Conservation (phyloP, 2,113 vertebrate genomes). For the Rhinolophus ferrumequinum region DNA sequence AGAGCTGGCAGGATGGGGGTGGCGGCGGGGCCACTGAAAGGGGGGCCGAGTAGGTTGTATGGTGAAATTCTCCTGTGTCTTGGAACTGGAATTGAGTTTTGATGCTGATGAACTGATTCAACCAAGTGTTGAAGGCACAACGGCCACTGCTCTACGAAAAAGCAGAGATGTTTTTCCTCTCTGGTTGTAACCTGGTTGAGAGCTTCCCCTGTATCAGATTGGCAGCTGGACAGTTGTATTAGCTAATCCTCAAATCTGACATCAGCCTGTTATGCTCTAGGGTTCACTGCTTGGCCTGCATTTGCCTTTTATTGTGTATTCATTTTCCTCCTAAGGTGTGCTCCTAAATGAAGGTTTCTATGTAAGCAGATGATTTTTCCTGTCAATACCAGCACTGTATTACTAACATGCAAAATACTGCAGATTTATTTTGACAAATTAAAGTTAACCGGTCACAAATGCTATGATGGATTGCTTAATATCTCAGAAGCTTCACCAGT, state of each 20-base stretch:
- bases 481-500: conserved; percentile 19
- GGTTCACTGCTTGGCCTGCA: conserved; percentile 84
- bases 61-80: conserved; percentile 75
- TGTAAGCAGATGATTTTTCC: conserved; percentile 79
- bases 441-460: conserved; percentile 80
- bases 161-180: conserved; percentile 81
- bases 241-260: conserved; percentile 85
- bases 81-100: conserved; percentile 78
- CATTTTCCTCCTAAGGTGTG: conserved; percentile 84
- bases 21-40: conserved; percentile 58
- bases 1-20: conserved; percentile 54
- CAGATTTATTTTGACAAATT: conserved; percentile 83
- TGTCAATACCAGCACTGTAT: conserved; percentile 85
- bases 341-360: conserved; percentile 84
- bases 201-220: conserved; percentile 84
- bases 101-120: conserved; percentile 76
- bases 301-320: conserved; percentile 83
- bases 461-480: conserved; percentile 66
- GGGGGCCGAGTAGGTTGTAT: conserved; percentile 65
- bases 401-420: conserved; percentile 82
- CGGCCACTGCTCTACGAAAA: conserved; percentile 61
- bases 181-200: conserved; percentile 83
- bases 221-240: conserved; percentile 87
- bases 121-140: conserved; percentile 74
- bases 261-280: conserved; percentile 84